phyloP scores from a whole-genome alignment of 2,888 invertebrate genomes.

The Alloscopus bannaensis region DNA sequence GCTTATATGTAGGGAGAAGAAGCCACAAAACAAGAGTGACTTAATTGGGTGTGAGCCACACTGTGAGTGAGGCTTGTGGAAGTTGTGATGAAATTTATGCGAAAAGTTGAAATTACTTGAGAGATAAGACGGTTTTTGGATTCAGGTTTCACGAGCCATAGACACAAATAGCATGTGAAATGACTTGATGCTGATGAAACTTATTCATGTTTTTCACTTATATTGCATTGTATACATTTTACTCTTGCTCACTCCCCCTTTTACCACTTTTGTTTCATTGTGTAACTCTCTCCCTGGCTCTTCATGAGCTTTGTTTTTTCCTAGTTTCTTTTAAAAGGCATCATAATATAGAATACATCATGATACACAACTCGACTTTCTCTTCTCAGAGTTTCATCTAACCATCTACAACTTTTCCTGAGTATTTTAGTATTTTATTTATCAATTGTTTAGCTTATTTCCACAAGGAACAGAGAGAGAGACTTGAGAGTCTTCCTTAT shows the following conservation, averaged over 20 bases:
- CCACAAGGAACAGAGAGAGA: slow-evolving; percentile 23
- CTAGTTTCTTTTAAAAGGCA: slow-evolving; percentile 34
- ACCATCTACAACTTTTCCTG: slow-evolving; percentile 24
- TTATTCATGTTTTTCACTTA: slow-evolving; percentile 59
- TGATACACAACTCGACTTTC: slow-evolving; percentile 9
- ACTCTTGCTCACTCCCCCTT: slow-evolving; percentile 33
- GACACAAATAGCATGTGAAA: slow-evolving; percentile 70
- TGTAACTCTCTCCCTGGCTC: slow-evolving; percentile 25
- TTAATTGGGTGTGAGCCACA: slow-evolving; percentile 73
- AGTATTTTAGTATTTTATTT: slow-evolving; percentile 51
- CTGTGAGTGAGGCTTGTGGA: slow-evolving; percentile 63
- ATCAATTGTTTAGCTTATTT: slow-evolving; percentile 57
- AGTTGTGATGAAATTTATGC: slow-evolving; percentile 72
- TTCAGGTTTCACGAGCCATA: slow-evolving; percentile 68
- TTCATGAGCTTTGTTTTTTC: slow-evolving; percentile 33
- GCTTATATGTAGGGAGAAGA: slow-evolving; percentile 67
- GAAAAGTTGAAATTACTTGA: slow-evolving; percentile 73
- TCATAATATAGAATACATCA: slow-evolving; percentile 47
- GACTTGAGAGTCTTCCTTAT: too few relatives aligned
- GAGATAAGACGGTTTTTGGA: slow-evolving; percentile 73
- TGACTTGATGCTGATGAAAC: slow-evolving; percentile 67
- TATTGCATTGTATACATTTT: slow-evolving; percentile 52
- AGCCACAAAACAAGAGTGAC: slow-evolving; percentile 73
- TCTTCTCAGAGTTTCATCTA: slow-evolving; percentile 4
- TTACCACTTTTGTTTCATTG: slow-evolving; percentile 34